These are phyloP conservation scores for Synanthedon myopaeformis DNA, from an alignment of 2,888 invertebrate genomes.

Conservation along the genomic window DNA sequence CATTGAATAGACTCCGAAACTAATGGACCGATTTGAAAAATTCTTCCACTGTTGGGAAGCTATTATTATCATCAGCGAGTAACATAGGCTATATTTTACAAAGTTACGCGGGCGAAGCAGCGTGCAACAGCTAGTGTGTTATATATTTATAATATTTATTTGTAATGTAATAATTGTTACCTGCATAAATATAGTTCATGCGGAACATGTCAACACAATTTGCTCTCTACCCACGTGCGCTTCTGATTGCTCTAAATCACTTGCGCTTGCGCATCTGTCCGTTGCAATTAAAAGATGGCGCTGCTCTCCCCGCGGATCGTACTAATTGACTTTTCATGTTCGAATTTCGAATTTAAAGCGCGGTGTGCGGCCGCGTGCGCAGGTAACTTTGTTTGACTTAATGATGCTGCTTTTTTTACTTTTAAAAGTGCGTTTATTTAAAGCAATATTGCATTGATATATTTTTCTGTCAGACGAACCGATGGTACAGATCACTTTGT, in stretches of 20 bases:
- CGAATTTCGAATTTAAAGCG: conserved; percentile 27
- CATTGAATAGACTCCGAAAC: too few relatives aligned
- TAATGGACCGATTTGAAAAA: too few relatives aligned
- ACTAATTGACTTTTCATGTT: conserved; percentile 72
- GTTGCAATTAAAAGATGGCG: conserved; percentile 57
- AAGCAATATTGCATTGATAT: background rate
- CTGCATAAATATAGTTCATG: too few relatives aligned
- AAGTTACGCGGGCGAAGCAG: too few relatives aligned
- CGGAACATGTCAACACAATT: background rate
- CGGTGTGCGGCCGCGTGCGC: conserved; percentile 23
- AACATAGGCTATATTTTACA: too few relatives aligned
- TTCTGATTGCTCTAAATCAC: conserved; percentile 8
- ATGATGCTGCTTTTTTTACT: conserved; percentile 17
- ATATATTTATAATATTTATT: too few relatives aligned
- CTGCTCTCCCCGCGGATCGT: conserved; percentile 30
- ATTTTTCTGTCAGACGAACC: background rate
- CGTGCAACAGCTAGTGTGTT: too few relatives aligned
- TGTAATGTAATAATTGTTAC: too few relatives aligned
- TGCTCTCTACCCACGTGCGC: background rate
- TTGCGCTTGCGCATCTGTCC: conserved; percentile 53
- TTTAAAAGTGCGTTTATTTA: background rate
- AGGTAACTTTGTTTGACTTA: conserved; percentile 20
- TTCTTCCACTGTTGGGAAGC: too few relatives aligned
- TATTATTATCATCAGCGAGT: too few relatives aligned
- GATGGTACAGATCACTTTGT: background rate